phyloP scores from a whole-genome alignment of 2,113 vertebrate species.

The Rhombomys opimus region DNA sequence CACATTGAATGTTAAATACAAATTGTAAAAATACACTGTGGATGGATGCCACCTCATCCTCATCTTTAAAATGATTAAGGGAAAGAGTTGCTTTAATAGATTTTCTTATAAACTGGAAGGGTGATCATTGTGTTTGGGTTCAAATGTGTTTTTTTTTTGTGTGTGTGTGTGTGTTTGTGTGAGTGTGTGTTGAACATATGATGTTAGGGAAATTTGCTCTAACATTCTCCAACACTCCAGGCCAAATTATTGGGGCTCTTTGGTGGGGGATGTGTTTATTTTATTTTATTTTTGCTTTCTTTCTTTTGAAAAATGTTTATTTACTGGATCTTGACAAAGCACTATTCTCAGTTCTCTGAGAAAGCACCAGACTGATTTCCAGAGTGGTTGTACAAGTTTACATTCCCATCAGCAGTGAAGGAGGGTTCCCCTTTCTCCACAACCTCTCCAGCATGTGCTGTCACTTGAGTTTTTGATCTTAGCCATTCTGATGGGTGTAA shows the following conservation, averaged over 20 bases:
- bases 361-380: no score
- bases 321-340: background rate
- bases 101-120: slow-evolving; percentile 56
- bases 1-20: slow-evolving; percentile 7
- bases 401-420: no score
- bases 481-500: no score
- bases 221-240: background rate
- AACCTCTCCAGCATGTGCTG: no score
- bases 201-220: background rate
- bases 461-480: no score
- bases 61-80: slow-evolving; percentile 42
- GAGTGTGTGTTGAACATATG: background rate
- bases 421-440: no score
- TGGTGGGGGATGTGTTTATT: background rate
- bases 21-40: background rate
- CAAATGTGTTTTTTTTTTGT: background rate
- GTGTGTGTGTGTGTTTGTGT: background rate
- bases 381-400: no score
- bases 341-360: no score
- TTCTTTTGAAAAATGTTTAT: background rate
- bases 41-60: background rate
- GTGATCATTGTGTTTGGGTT: background rate
- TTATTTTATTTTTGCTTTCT: background rate
- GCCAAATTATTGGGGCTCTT: background rate
- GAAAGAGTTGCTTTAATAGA: background rate